Conservation (phyloP, 2,113 vertebrate species). For the Lanius ludovicianus region DNA sequence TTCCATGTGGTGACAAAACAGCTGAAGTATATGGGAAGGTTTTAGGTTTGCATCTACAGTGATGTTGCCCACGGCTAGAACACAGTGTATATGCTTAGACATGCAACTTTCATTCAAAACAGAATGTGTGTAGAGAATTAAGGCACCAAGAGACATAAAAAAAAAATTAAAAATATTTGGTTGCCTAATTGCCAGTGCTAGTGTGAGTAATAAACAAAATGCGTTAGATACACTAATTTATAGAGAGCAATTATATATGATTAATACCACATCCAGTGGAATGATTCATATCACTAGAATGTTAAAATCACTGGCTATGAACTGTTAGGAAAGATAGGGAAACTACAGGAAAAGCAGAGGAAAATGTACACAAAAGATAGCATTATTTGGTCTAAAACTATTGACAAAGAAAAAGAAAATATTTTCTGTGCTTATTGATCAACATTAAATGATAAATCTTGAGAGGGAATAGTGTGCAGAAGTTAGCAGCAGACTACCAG, state of each 20-base stretch:
- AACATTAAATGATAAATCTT: not conserved
- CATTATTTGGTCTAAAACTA: not conserved
- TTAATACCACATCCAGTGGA: not conserved
- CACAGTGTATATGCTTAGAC: slow-evolving; percentile 10
- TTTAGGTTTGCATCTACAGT: not conserved
- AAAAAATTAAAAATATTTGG: not conserved
- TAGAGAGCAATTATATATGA: slow-evolving; percentile 12
- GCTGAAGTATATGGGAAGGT: not conserved
- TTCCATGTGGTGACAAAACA: slow-evolving; percentile 11
- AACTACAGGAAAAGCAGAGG: not conserved
- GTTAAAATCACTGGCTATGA: not conserved
- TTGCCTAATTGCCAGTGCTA: not conserved
- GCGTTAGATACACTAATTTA: slow-evolving; percentile 16
- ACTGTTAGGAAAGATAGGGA: not conserved
- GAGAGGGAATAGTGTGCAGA: not conserved
- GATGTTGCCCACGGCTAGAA: slow-evolving; percentile 32
- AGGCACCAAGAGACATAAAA: not conserved
- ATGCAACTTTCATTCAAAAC: slow-evolving; percentile 40
- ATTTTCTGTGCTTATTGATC: not conserved
- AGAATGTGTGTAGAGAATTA: not conserved
- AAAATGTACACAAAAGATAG: not conserved
- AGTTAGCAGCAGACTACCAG: not conserved
- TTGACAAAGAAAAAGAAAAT: not conserved
- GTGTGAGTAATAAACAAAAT: slow-evolving; percentile 37
- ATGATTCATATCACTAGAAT: not conserved